phyloP scores from a whole-genome alignment of 92 coral and sea anemone genomes.

The Blastomussa wellsi region DNA sequence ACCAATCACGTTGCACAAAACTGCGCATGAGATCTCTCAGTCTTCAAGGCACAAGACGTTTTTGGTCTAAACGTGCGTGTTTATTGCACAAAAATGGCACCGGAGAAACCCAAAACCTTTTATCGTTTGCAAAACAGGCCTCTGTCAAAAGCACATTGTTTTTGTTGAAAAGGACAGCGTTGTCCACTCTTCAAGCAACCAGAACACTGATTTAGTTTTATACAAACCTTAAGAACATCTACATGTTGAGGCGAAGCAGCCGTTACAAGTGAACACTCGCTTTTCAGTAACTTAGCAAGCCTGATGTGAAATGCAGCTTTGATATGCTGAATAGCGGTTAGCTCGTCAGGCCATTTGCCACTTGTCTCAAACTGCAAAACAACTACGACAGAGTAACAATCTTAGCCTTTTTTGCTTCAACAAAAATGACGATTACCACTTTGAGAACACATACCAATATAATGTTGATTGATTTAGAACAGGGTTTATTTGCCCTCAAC shows the following conservation, averaged over 20 bases:
- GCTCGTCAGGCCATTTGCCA: conserved; percentile 97
- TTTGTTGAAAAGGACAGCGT: no score
- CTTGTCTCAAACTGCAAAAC: conserved; percentile 93
- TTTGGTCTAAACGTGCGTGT: background rate
- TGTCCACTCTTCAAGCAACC: no score
- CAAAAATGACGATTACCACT: background rate
- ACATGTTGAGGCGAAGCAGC: conserved; percentile 77
- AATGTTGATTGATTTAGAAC: no score
- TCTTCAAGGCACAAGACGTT: background rate
- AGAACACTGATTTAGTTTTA: no score
- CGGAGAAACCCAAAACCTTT: no score
- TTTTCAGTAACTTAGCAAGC: conserved; percentile 72
- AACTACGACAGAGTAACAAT: conserved; percentile 44
- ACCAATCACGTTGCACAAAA: background rate
- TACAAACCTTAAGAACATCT: conserved; percentile 82
- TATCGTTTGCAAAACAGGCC: no score
- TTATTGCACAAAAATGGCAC: background rate
- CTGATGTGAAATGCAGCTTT: conserved; percentile 96
- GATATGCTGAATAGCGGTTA: conserved; percentile 81
- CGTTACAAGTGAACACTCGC: conserved; percentile 67
- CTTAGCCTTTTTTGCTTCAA: background rate
- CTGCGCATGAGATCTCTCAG: background rate
- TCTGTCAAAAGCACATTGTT: background rate
- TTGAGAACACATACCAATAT: no score
- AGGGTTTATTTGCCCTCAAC: no score